These are phyloP conservation scores for Platysternon megacephalum DNA, from an alignment of 2,113 vertebrate species.

Conservation along the genomic window DNA sequence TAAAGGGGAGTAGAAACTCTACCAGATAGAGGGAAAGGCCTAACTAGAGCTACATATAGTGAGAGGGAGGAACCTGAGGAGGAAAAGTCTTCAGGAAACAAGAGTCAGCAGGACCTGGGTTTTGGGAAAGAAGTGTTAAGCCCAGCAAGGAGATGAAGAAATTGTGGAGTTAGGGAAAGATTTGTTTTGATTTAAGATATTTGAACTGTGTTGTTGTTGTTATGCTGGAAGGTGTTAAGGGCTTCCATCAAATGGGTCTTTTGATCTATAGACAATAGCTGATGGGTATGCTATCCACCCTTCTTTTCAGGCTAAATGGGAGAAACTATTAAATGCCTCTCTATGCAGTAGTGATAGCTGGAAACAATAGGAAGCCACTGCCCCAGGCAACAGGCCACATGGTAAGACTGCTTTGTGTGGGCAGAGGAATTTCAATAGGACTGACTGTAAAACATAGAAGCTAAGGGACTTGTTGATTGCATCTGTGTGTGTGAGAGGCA, in stretches of 20 bases:
- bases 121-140: neutral
- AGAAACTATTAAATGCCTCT: constrained; percentile 30
- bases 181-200: accelerated
- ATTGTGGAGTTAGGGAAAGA: neutral
- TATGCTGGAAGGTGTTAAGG: neutral
- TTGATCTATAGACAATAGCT: neutral
- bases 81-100: neutral
- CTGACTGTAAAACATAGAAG: neutral
- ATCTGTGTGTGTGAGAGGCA: neutral
- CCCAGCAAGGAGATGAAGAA: neutral
- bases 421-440: neutral
- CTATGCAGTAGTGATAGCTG: neutral
- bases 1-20: neutral
- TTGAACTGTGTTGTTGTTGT: neutral
- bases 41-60: constrained; percentile 28
- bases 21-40: constrained; percentile 1
- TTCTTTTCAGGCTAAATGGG: neutral
- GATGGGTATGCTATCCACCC: neutral
- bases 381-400: neutral
- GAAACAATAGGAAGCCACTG: neutral
- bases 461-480: neutral
- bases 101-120: neutral
- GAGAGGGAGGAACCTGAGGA: constrained; percentile 23
- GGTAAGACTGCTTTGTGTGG: neutral
- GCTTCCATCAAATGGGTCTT: neutral